phyloP scores from a whole-genome alignment of 2,888 invertebrate species.

The Biston stratarius region DNA sequence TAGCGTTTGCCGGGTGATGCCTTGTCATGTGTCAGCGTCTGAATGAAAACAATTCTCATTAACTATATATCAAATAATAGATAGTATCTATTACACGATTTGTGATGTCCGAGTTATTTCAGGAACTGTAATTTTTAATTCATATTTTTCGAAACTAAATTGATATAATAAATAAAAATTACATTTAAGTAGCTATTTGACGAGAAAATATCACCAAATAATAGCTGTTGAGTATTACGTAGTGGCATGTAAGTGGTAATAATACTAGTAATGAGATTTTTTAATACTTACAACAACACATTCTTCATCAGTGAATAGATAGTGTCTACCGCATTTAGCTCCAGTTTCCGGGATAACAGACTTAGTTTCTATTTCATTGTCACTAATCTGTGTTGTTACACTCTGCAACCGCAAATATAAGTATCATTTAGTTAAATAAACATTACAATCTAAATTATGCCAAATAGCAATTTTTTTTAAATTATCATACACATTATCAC shows the following conservation, averaged over 20 bases:
- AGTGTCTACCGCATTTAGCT: conserved; percentile 71
- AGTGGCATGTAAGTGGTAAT: background rate
- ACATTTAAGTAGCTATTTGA: too few species aligned
- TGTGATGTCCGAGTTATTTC: too few species aligned
- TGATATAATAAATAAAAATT: too few species aligned
- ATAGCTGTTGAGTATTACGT: too few species aligned
- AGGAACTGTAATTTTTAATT: too few species aligned
- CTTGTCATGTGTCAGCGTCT: conserved; percentile 80
- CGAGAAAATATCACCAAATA: background rate
- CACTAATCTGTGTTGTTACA: conserved; percentile 81
- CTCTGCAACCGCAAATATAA: conserved; percentile 70
- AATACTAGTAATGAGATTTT: too few species aligned
- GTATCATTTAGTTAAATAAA: background rate
- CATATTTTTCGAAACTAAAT: too few species aligned
- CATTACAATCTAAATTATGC: background rate
- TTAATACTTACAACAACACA: conserved; percentile 71
- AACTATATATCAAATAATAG: background rate
- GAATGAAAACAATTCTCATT: conserved; percentile 22
- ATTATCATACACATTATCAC: too few species aligned
- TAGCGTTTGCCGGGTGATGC: conserved; percentile 80
- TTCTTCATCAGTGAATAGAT: conserved; percentile 74
- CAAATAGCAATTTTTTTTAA: too few species aligned
- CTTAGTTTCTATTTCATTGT: conserved; percentile 77
- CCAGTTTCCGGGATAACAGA: conserved; percentile 72
- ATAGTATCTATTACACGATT: background rate